Evolutionary conservation across 2,797 vertebrate genomes (phyloP), one percentile per base, ranked within the genome.

Genomic region (Cirrhinus molitorella): DNA sequence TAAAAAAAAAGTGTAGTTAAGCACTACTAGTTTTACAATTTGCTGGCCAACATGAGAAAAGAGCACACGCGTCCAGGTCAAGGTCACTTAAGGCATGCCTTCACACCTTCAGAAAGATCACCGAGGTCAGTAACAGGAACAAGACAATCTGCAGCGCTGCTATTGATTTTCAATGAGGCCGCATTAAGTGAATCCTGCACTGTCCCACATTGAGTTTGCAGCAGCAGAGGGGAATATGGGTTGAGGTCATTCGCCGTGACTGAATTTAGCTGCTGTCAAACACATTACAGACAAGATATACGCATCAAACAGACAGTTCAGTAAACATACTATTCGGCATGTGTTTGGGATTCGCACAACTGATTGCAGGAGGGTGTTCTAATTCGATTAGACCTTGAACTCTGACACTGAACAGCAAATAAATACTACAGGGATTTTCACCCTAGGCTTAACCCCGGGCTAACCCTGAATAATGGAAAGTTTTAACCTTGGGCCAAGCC

Each of bases 141-240:
- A 43, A 57, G 77, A 74, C 71, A 76, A 57, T 70, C 68, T 45
- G 51, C 45, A 37, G 43, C 19, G 43, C 59, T 19, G 19, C 3
- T 63, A 88, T 87, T 87, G 89, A 90, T 91, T 92, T 91, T 86
- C 79, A 86, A 37, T 75, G 76, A 80, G 76, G 80, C 40, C 9
- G 34, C 80, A 83, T 67, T 85, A 88, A 85, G 51, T 85, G 86
- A 87, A 81, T 89, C 55, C 76, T 80, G 70, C 65, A 5, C 71
- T 86, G 85, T 53, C 73, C 76, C 71, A 89, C 86, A 90, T 81
- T 70, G 79, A 74, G 83, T 87, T 61, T 31, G 75, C 73, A 85
- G 84, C 81, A 73, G 81, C 83, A 85, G 53, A 1, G 59, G 87
- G 78, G 87, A 89, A 90, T 84, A 57, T 90, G 79, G 87, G 88